Evolutionary conservation across 2,888 invertebrate genomes (phyloP), one percentile per base, ranked within the genome.

Genomic region (Tetragonisca angustula): DNA sequence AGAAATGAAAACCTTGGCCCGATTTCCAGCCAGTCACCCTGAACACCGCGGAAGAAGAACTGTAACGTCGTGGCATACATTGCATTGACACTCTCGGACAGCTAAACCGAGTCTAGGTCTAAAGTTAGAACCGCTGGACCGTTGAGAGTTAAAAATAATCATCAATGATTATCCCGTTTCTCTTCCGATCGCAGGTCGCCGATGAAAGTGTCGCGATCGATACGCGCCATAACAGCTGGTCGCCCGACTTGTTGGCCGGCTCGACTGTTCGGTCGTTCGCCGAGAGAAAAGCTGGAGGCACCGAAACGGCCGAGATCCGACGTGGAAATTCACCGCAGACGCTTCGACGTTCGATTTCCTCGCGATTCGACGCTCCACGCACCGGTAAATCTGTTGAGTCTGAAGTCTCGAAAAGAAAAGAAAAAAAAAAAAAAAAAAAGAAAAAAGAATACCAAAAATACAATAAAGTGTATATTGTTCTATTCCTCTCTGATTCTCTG

Each of bases 381-480:
- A 52, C 56, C 59, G 81, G 83, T 74, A 75, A 75, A 15, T 59
- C 17, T 13, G 21, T 49, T 49, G 43, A 15, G 17, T 17, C 21
- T 70, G 11, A 59, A 32, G 32, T 32, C 32, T 32, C 32, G 27
- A 52, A 68, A 68, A 32, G 13, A 52, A 17, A 21, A 76, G 52
- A 54, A 70, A 68, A 64, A 70, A 65, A 68, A 62, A 75, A 71
- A 73, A 36, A 62, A 69, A 9, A n/a, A n/a, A 59, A n/a, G 21
- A 19, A 68, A 43, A 19, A 49, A 9, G 24, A 78, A 67, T 27
- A 69, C 71, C 74, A 70, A 73, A 75, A 71, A 78, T 78, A 83
- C 36, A 75, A 76, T 83, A 68, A 76, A 72, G 72, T 76, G 83
- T 83, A 72, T 76, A 83, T 77, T 74, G 54, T 79, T 75, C 69